Evolutionary conservation across 2,888 invertebrate species (phyloP).

Genomic region (Caenorhabditis angaria): DNA sequence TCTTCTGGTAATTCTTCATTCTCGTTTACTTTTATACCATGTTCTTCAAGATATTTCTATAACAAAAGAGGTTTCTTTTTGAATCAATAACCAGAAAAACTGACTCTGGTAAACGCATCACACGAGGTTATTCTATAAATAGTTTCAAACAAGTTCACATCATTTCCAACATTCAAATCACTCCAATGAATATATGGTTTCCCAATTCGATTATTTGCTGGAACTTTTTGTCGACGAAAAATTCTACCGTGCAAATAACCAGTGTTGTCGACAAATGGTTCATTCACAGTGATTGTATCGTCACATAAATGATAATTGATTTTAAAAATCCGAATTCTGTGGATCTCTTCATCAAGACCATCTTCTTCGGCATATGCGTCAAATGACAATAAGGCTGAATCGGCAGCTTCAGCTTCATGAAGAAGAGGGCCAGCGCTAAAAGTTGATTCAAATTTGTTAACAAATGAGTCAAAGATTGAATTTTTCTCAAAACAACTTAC

Average conservation of each 20-base stretch:
- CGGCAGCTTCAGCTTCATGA: slow-evolving; percentile 37
- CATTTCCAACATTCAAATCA: slow-evolving; percentile 51
- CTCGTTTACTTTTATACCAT: slow-evolving; percentile 47
- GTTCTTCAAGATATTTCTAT: slow-evolving; percentile 50
- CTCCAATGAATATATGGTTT: slow-evolving; percentile 52
- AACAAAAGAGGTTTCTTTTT: neutral
- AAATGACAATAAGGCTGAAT: slow-evolving; percentile 40
- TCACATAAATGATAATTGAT: slow-evolving; percentile 48
- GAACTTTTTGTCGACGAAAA: slow-evolving; percentile 50
- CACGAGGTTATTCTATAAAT: slow-evolving; percentile 48
- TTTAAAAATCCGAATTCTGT: slow-evolving; percentile 48
- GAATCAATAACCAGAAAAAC: neutral
- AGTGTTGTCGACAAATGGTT: slow-evolving; percentile 50
- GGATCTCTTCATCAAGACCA: slow-evolving; percentile 46
- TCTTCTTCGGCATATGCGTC: slow-evolving; percentile 52
- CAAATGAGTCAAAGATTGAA: neutral
- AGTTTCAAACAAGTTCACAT: slow-evolving; percentile 51
- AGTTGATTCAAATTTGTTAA: neutral
- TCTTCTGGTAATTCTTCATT: slow-evolving; percentile 52
- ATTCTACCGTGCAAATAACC: slow-evolving; percentile 44
- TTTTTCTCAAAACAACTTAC: slow-evolving; percentile 12
- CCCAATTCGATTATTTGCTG: slow-evolving; percentile 33
- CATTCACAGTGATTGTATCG: slow-evolving; percentile 45
- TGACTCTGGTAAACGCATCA: slow-evolving; percentile 44
- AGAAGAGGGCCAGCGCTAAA: slow-evolving; percentile 35